Evolutionary conservation across 2,113 vertebrate genomes (phyloP), one percentile per base, ranked within the genome.

Genomic region (Elachura formosa): DNA sequence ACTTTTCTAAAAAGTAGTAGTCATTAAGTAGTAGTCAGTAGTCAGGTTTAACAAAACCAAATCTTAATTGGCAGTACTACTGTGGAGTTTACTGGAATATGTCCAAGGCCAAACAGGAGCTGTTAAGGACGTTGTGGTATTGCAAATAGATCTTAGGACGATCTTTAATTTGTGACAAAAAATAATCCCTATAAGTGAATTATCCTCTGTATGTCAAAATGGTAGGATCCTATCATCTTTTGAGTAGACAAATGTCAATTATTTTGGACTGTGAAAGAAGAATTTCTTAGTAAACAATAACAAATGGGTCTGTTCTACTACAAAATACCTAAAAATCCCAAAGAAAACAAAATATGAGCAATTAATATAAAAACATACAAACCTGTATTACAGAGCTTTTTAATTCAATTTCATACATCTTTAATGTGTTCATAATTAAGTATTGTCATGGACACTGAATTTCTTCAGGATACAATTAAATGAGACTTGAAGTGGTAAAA

Each of bases 61-160:
- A 29, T 3, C 3, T 43, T 55, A 46, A 63, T 9, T 43, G 8
- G 6, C 19, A n/a, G n/a, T n/a, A 63, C 31, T 43, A 25, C 7
- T 0, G 0, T 33, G 9, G 12, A 86, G 33, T 49, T 92, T 23
- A 68, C 12, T 0, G 0, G 61, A 41, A 62, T 43, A 77, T 76
- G 4, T 49, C 71, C 23, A 80, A 80, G 14, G n/a, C 4, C 12
- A 40, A 24, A 59, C 6, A 78, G 18, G 25, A n/a, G n/a, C n/a
- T n/a, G n/a, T n/a, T n/a, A n/a, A n/a, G n/a, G n/a, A n/a, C n/a
- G n/a, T n/a, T n/a, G n/a, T n/a, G n/a, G n/a, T n/a, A n/a, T n/a
- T n/a, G n/a, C n/a, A n/a, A n/a, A n/a, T n/a, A 41, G 10, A 67
- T 38, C 26, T 56, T 36, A 40, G 5, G 12, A 4, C 3, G 2